Percentiles rank a stretch among this genome's conserved stretches.
Conservation (phyloP, 2,113 vertebrate genomes). For the Poecilia latipinna region DNA sequence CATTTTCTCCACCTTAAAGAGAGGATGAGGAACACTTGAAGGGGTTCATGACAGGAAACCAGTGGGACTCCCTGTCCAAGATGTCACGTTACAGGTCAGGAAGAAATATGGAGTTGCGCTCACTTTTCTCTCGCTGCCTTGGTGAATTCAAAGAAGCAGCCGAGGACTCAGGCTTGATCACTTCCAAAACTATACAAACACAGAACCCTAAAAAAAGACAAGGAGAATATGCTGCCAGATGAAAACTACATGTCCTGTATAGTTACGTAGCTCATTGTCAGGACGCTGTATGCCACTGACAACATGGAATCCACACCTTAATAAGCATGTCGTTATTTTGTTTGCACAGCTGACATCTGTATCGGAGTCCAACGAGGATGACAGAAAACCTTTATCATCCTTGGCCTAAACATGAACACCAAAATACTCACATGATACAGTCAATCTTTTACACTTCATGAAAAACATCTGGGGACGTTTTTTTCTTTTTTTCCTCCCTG, state of each 20-base stretch:
- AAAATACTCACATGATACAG: background rate
- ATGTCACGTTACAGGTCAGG: background rate
- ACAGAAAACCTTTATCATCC: conserved; percentile 6
- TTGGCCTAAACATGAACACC: conserved; percentile 16
- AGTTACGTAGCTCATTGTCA: background rate
- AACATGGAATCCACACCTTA: background rate
- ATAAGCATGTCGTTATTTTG: background rate
- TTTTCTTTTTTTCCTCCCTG: conserved; percentile 33
- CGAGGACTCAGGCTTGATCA: conserved; percentile 11
- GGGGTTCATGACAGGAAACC: conserved; percentile 16
- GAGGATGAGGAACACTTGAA: conserved; percentile 12
- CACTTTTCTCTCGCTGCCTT: conserved; percentile 6
- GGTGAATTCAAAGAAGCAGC: conserved; percentile 9
- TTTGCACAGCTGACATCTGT: background rate
- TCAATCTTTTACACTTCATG: conserved; percentile 15
- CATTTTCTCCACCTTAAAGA: conserved; percentile 48
- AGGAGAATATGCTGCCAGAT: conserved; percentile 15
- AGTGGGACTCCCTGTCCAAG: conserved; percentile 29
- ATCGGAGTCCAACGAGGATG: conserved; percentile 28
- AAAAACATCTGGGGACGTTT: conserved; percentile 56
- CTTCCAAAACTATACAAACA: conserved; percentile 12
- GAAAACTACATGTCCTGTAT: background rate
- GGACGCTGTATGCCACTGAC: conserved; percentile 1
- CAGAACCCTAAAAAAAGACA: conserved; percentile 9
- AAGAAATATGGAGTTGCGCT: conserved; percentile 3